Evolutionary conservation across 2,797 vertebrate species (phyloP).

Genomic region (Spondyliosoma cantharus): DNA sequence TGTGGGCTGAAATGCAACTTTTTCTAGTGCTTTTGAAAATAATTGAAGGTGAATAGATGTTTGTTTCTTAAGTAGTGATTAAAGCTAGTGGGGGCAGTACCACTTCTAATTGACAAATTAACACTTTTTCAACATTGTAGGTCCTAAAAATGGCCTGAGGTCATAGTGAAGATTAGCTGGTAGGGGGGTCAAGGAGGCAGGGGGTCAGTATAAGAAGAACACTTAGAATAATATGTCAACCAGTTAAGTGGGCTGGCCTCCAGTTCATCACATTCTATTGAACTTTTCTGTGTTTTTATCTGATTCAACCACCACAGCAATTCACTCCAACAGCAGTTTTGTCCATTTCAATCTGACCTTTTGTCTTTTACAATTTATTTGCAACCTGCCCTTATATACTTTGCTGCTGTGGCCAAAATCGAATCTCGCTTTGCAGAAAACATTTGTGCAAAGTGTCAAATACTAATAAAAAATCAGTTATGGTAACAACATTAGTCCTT

Average conservation of each 20-base stretch:
- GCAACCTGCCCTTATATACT: slow-evolving; percentile 7
- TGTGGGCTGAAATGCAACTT: not conserved
- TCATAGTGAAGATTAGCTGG: no score
- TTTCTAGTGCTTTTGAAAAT: not conserved
- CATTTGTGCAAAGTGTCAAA: slow-evolving; percentile 5
- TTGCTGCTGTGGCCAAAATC: not conserved
- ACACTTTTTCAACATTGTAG: no score
- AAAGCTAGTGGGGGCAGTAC: not conserved
- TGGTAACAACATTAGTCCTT: not conserved
- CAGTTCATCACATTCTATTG: not conserved
- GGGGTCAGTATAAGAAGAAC: not conserved
- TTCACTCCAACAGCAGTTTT: slow-evolving; percentile 14
- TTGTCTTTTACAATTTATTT: slow-evolving; percentile 15
- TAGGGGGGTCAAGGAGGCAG: no score
- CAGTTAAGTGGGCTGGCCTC: not conserved
- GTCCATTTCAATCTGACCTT: slow-evolving; percentile 4
- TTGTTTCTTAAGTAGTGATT: not conserved
- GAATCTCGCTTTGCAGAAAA: slow-evolving; percentile 26
- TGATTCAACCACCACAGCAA: not conserved
- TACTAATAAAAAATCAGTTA: not conserved
- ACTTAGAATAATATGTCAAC: not conserved
- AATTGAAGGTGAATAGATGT: not conserved
- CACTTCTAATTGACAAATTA: not conserved
- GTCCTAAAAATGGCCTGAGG: no score
- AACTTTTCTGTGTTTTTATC: not conserved